These are phyloP conservation scores for Sigmodon hispidus DNA, from an alignment of 2,113 vertebrate species.

Conservation along the genomic window DNA sequence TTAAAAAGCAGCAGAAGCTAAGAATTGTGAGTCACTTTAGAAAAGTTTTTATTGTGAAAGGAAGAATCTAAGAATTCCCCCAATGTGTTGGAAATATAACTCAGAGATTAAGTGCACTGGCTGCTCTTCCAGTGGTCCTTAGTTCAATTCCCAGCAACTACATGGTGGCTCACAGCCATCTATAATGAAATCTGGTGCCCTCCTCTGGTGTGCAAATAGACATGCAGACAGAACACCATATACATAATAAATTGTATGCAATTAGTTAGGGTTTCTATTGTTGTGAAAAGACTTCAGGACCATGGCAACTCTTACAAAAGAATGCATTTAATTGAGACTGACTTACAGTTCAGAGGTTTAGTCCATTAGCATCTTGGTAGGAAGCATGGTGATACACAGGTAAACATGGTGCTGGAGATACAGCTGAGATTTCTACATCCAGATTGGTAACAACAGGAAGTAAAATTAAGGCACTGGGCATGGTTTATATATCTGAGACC, in stretches of 20 bases:
- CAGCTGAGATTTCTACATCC: not conserved
- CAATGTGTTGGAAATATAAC: not conserved
- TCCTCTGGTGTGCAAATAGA: too few relatives aligned
- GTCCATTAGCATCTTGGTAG: not conserved
- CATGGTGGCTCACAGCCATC: too few relatives aligned
- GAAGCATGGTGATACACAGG: not conserved
- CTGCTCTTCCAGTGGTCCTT: too few relatives aligned
- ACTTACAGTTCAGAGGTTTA: not conserved
- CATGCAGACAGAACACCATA: too few relatives aligned
- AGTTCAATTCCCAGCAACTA: too few relatives aligned
- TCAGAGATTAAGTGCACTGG: not conserved
- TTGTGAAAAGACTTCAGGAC: too few relatives aligned
- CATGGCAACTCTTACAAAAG: not conserved
- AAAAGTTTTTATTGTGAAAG: not conserved
- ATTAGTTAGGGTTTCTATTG: too few relatives aligned
- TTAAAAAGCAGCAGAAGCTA: constrained; percentile 1
- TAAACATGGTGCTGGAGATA: not conserved
- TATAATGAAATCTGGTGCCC: too few relatives aligned
- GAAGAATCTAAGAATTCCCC: not conserved
- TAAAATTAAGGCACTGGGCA: not conserved
- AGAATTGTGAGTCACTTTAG: not conserved
- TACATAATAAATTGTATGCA: too few relatives aligned
- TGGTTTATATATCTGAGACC: not conserved
- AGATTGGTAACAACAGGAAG: not conserved
- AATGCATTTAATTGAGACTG: not conserved